Evolutionary conservation across 1,140 invertebrate species (phyloP).

Genomic region (Diorhabda carinulata): DNA sequence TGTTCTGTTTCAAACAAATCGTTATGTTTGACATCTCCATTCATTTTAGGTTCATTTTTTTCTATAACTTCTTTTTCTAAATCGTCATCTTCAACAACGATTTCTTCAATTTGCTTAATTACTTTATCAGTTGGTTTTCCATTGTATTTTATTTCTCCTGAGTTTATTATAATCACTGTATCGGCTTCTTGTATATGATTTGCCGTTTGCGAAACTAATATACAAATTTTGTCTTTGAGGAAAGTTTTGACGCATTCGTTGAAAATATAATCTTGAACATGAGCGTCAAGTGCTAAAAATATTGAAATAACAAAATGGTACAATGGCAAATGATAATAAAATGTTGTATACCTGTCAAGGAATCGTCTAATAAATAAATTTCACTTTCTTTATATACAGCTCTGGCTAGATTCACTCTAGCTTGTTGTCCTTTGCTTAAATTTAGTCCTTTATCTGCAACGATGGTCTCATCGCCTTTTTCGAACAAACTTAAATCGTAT

Average conservation of each 20-base stretch:
- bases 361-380: conserved; percentile 78
- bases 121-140: conserved; percentile 24
- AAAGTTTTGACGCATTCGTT: conserved; percentile 66
- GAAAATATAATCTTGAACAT: conserved; percentile 76
- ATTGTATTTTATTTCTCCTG: conserved; percentile 54
- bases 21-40: conserved; percentile 13
- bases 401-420: conserved; percentile 81
- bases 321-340: background rate
- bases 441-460: conserved; percentile 77
- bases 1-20: conserved; percentile 14
- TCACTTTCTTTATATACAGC: conserved; percentile 75
- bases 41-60: conserved; percentile 20
- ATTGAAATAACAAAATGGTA: background rate
- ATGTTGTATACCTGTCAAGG: conserved; percentile 12
- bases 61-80: conserved; percentile 26
- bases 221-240: conserved; percentile 65
- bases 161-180: conserved; percentile 59
- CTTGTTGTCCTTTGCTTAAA: conserved; percentile 82
- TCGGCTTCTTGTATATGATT: conserved; percentile 78
- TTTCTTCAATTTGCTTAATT: conserved; percentile 22
- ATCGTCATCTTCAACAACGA: conserved; percentile 27
- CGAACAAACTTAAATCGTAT: conserved; percentile 66
- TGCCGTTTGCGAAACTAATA: conserved; percentile 77
- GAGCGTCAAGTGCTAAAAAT: conserved; percentile 60
- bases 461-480: conserved; percentile 70